A percentile compares a stretch with the other conserved stretches of the same genome.
These are phyloP conservation scores for Leuciscus waleckii DNA, from an alignment of 2,797 vertebrate genomes.

Conservation along the genomic window DNA sequence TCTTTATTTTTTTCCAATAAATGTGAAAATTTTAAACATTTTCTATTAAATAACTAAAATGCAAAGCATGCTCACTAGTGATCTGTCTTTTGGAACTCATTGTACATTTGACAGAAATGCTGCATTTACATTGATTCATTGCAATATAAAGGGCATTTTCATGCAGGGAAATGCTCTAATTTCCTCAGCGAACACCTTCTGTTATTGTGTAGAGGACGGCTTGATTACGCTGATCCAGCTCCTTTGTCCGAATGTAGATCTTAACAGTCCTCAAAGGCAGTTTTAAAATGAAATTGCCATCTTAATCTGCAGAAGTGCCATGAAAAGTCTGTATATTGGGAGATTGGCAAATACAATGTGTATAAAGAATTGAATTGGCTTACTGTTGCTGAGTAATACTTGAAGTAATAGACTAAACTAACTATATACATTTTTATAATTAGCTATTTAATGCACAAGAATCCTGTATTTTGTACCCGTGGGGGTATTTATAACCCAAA, in stretches of 20 bases:
- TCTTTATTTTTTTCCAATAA: neutral
- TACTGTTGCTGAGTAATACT: neutral
- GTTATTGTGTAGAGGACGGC: neutral
- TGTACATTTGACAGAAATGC: neutral
- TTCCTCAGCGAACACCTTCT: neutral
- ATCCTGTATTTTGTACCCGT: neutral
- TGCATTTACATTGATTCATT: neutral
- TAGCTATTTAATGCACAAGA: neutral
- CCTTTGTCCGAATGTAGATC: neutral
- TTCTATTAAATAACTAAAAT: neutral
- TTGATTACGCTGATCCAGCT: neutral
- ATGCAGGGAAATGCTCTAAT: neutral
- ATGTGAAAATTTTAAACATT: neutral
- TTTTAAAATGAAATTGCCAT: neutral
- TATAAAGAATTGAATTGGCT: neutral
- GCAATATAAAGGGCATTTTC: neutral
- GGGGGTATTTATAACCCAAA: constrained; percentile 3
- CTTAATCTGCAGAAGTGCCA: neutral
- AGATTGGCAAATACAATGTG: neutral
- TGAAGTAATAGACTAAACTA: neutral
- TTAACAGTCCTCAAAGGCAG: constrained; percentile 1
- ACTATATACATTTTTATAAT: neutral
- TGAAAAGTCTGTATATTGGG: neutral
- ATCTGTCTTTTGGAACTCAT: neutral
- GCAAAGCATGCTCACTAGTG: neutral